Evolutionary conservation across 2,113 vertebrate genomes (phyloP), one percentile per base, ranked within the genome.

Genomic region (Varanus komodoensis): DNA sequence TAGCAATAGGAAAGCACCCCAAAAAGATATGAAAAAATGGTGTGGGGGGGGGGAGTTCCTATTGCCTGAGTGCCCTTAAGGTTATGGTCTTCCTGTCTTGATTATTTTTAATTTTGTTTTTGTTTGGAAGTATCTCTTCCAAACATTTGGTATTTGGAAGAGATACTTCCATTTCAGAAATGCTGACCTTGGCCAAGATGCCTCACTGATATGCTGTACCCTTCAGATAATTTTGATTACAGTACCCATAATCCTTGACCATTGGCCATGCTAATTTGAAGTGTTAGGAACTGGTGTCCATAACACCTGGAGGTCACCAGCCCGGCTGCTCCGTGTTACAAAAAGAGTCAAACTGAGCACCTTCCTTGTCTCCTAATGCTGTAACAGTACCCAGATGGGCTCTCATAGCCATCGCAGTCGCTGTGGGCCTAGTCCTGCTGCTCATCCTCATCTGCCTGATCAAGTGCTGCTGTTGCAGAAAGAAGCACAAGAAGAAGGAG

Each of bases 301-400:
- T 3, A 64, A 64, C 57, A 57, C 61, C 4, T 64, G 61, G 61
- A 64, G 61, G 19, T 3, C 61, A 64, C 61, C 61, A 64, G 15
- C 2, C 15, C 15, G 57, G 57, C 57, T 57, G 2, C 57, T 14
- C 57, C 12, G 32, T 50, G n/a, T 25, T 74, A 8, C 50, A 23
- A 12, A 74, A 57, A 83, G 9, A 89, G 15, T n/a, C 48, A 83
- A n/a, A 44, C 64, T 29, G 74, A 48, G 27, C 54, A 44, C 48
- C 21, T 34, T 74, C 7, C 87, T 87, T 78, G 52, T 3, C 89
- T 44, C 75, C 79, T 0, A n/a, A 67, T 0, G 0, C 69, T 0
- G 0, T 69, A 54, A n/a, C 96, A 99, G 99, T 99, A 95, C 97
- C 98, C 85, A 95, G 82, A 95, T 99, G 98, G 98, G 97, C 91